A percentile compares a stretch with the other conserved stretches of the same genome.
Conservation (phyloP, 2,113 vertebrate genomes). For the Varanus komodoensis region DNA sequence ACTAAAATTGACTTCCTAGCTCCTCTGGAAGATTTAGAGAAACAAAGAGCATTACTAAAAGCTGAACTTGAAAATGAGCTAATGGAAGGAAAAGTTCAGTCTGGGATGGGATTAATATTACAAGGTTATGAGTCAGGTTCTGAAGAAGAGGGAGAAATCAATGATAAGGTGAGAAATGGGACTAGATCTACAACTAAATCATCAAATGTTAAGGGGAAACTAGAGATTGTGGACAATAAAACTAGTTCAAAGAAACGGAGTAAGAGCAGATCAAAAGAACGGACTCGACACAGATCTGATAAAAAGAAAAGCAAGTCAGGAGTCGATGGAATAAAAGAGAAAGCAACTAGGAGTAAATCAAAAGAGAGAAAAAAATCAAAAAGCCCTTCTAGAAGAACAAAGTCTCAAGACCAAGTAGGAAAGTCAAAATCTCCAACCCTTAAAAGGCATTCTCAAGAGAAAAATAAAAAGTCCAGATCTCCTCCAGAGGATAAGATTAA, state of each 20-base stretch:
- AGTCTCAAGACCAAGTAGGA: conserved; percentile 85
- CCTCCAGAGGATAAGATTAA: conserved; percentile 79
- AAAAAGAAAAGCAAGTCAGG: conserved; percentile 86
- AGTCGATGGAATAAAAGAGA: conserved; percentile 80
- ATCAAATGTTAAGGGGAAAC: conserved; percentile 83
- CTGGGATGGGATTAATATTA: conserved; percentile 97
- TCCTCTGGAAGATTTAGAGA: conserved; percentile 96
- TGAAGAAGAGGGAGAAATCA: conserved; percentile 93
- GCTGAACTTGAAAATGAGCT: conserved; percentile 98
- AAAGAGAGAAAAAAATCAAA: conserved; percentile 89
- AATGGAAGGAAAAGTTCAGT: conserved; percentile 98
- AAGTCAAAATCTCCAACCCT: conserved; percentile 84
- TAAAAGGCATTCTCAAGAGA: conserved; percentile 82
- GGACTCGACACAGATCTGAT: conserved; percentile 87
- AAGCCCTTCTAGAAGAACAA: conserved; percentile 84
- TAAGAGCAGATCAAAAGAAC: conserved; percentile 90
- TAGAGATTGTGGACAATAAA: conserved; percentile 89
- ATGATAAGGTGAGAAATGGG: conserved; percentile 89
- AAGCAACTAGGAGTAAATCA: conserved; percentile 85
- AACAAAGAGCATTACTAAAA: conserved; percentile 97
- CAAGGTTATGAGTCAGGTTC: conserved; percentile 98
- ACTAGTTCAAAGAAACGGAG: conserved; percentile 85
- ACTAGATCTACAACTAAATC: conserved; percentile 82
- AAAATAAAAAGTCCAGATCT: conserved; percentile 80
- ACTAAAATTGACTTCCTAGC: conserved; percentile 95